Evolutionary conservation across 2,113 vertebrate genomes (phyloP), one percentile per base, ranked within the genome.

Genomic region (Pseudorasbora parva): DNA sequence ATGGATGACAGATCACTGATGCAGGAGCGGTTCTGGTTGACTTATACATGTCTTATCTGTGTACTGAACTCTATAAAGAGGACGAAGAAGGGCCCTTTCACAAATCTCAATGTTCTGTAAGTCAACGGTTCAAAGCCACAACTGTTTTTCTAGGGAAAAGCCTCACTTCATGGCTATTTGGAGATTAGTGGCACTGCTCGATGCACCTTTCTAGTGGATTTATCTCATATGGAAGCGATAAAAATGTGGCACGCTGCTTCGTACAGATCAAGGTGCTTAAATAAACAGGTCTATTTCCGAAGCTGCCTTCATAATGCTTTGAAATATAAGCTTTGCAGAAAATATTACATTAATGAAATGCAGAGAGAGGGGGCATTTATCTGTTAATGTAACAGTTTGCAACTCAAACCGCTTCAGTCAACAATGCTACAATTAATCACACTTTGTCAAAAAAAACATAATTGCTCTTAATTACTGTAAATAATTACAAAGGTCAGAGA

Each of bases 81-180:
- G n/a, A 79, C 1, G n/a, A 37, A 71, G 49, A 21, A 69, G 66
- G 30, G 64, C 23, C 74, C 51, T 69, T 78, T 76, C 1, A 9
- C 47, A 59, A 60, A 64, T 78, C 49, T 59, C 25, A 37, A 9
- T 60, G 19, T 81, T 59, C 33, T 76, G 33, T 69, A 49, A 69
- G 78, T 69, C 72, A 56, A 62, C 41, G 5, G 43, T 82, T 82
- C 78, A 76, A 66, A 85, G 74, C 23, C 33, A 43, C n/a, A 69
- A 47, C 69, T 14, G 49, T 62, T 47, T 57, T 78, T 33, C n/a
- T 4, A 81, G 23, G 27, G 27, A 47, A 76, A 81, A 69, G 17
- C 84, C 84, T 85, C 78, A 69, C 82, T 87, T 88, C 87, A 85
- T 30, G 56, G 68, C 75, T 88, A 81, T 88, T 73, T 85, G 69